phyloP scores from a whole-genome alignment of 1,140 invertebrate genomes.

The Protaetia brevitarsis region DNA sequence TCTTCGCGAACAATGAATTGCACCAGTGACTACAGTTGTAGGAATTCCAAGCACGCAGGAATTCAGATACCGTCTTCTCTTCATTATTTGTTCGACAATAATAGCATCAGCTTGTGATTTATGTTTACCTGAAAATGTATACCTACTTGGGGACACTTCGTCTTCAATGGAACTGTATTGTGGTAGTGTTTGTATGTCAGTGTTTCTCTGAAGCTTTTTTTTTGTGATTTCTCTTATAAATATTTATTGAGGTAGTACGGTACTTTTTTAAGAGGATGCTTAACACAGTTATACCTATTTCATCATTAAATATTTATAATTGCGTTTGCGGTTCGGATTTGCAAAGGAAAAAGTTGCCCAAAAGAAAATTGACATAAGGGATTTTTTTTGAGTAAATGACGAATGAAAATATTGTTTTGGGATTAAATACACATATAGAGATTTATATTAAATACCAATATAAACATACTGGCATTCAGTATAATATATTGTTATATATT shows the following conservation, averaged over 20 bases:
- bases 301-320: no score
- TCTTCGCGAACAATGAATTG: neutral
- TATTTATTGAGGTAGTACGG: neutral
- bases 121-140: neutral
- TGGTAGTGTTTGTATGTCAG: neutral
- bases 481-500: no score
- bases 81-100: constrained; percentile 2
- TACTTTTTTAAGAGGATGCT: neutral
- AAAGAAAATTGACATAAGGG: no score
- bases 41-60: constrained; percentile 4
- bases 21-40: neutral
- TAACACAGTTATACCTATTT: no score
- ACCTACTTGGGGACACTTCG: neutral
- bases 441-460: no score
- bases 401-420: no score
- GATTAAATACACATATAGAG: no score
- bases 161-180: neutral
- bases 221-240: neutral
- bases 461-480: no score
- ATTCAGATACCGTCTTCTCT: neutral
- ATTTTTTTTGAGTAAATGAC: no score
- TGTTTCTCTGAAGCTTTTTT: neutral
- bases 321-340: no score
- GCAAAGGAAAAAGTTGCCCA: no score
- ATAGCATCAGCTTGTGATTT: constrained; percentile 1